Conservation (phyloP, 2,888 invertebrate species). For the Lasioglossum villosulum region DNA sequence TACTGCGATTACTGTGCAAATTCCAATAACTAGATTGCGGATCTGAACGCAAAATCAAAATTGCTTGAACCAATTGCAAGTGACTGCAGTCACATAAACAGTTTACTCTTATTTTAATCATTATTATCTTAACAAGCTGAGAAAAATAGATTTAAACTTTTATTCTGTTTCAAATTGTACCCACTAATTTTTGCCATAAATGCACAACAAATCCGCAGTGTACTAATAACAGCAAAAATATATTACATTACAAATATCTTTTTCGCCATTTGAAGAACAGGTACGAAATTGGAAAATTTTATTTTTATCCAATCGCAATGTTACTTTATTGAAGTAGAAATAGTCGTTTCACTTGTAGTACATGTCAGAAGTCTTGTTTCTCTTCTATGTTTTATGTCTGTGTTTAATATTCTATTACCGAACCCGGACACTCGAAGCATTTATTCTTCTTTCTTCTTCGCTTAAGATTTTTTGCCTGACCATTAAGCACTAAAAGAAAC, state of each 20-base stretch:
- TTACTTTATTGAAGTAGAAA: neutral
- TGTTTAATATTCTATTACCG: slow-evolving; percentile 5
- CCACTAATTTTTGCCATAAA: too few relatives aligned
- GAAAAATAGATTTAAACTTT: too few relatives aligned
- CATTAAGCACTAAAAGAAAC: slow-evolving; percentile 55
- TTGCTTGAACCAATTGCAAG: too few relatives aligned
- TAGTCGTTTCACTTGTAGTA: neutral
- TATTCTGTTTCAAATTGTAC: too few relatives aligned
- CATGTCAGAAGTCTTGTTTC: neutral
- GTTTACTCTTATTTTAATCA: too few relatives aligned
- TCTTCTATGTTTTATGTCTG: neutral
- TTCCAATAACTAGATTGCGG: neutral
- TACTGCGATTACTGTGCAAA: neutral
- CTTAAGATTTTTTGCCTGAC: slow-evolving; percentile 47
- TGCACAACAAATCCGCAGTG: too few relatives aligned
- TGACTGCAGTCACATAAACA: too few relatives aligned
- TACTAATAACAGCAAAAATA: neutral
- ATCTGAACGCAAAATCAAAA: too few relatives aligned
- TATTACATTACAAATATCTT: neutral
- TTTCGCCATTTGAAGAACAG: too few relatives aligned
- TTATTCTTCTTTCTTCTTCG: slow-evolving; percentile 57
- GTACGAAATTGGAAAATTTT: neutral
- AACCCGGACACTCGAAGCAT: slow-evolving; percentile 62
- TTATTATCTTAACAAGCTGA: too few relatives aligned
- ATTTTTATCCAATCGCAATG: neutral